These are phyloP conservation scores for Poeciliopsis occidentalis DNA, from an alignment of 2,113 vertebrate species.

Conservation along the genomic window DNA sequence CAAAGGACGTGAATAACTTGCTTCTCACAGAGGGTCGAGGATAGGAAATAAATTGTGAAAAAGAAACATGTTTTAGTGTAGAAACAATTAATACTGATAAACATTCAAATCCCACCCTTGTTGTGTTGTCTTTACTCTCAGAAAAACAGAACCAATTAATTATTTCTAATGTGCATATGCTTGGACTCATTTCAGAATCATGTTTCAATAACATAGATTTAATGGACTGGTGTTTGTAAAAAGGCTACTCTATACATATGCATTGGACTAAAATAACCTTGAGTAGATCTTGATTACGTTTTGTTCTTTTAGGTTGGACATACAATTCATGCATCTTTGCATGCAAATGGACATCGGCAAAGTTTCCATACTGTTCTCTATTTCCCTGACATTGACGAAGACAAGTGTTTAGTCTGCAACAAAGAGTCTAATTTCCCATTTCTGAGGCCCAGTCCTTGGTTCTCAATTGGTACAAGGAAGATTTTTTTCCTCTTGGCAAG, in stretches of 20 bases:
- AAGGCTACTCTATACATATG: constrained; percentile 86
- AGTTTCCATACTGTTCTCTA: constrained; percentile 40
- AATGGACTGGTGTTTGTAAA: constrained; percentile 99
- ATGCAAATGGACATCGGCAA: constrained; percentile 82
- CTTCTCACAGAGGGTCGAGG: constrained; percentile 1
- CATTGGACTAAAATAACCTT: constrained; percentile 93
- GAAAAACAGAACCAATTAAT: constrained; percentile 78
- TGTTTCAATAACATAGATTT: constrained; percentile 97
- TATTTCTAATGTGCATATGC: constrained; percentile 90
- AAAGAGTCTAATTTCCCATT: background rate
- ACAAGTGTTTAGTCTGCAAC: background rate
- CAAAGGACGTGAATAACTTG: constrained; percentile 35
- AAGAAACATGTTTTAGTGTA: constrained; percentile 57
- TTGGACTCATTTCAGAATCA: constrained; percentile 94
- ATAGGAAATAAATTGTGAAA: constrained; percentile 25
- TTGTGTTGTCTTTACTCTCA: constrained; percentile 83
- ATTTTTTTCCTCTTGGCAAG: too few species aligned
- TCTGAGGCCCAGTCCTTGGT: too few species aligned
- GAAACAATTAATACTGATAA: constrained; percentile 79
- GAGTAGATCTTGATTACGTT: constrained; percentile 98
- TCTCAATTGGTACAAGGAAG: too few species aligned
- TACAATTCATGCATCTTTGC: constrained; percentile 87
- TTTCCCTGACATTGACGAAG: background rate
- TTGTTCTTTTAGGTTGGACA: constrained; percentile 96
- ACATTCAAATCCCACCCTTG: constrained; percentile 84